Evolutionary conservation across 2,797 vertebrate genomes (phyloP), one percentile per base, ranked within the genome.

Genomic region (Taeniopygia guttata): DNA sequence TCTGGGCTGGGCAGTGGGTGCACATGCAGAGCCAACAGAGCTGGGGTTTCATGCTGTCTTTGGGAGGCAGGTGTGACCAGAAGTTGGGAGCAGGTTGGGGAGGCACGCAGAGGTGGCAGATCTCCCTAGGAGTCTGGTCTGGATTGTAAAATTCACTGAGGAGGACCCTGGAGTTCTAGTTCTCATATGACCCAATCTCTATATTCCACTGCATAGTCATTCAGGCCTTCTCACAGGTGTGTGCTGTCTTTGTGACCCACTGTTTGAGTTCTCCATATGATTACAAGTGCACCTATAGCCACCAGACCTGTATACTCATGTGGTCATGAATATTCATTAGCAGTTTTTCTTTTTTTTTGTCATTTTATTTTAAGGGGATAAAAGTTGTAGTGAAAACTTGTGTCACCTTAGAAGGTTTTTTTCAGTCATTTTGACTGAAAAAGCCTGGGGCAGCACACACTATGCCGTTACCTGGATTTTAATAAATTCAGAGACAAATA

Each of bases 161-260:
- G 20, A 45, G 36, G 3, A 42, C 84, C 15, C 54, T 84, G 34
- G 29, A 70, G 20, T 59, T 64, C 55, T 51, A 59, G 30, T 51
- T 11, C 26, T 29, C 17, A 4, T 54, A 36, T 25, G 27, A 87
- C 70, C 69, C 15, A 12, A 40, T n/a, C 4, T 6, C 81, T 86
- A 5, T 68, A 69, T 67, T 84, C n/a, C 6, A 26, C 69, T 86
- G 27, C 63, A 48, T 58, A 77, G 70, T 68, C 80, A 96, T 86
- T 90, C 78, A 79, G 60, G 15, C 69, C 48, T 91, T 95, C 81
- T 90, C 13, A 46, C 87, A 93, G 40, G 32, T 89, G 62, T 72
- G 29, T 93, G 32, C 87, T 96, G 66, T 88, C 80, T 95, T 97
- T 96, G 38, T 62, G 67, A 79, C 16, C 56, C 29, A 73, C 49